Conservation (phyloP, 2,888 invertebrate species). For the Spisula subtruncata region DNA sequence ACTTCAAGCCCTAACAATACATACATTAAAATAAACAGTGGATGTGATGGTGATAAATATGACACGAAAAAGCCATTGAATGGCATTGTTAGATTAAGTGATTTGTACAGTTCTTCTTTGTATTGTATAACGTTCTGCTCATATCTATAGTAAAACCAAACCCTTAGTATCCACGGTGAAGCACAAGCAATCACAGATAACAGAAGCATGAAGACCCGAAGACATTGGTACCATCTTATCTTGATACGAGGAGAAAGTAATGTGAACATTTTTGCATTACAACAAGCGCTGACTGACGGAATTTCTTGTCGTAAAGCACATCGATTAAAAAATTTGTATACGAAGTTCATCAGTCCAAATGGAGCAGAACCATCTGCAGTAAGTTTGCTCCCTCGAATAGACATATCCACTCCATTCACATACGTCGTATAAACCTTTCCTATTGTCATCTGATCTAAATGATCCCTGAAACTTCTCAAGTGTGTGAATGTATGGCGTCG, state of each 20-base stretch:
- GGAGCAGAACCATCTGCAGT: slow-evolving; percentile 53
- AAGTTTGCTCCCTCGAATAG: slow-evolving; percentile 48
- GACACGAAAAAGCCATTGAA: slow-evolving; percentile 52
- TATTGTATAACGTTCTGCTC: slow-evolving; percentile 42
- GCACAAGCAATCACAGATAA: slow-evolving; percentile 24
- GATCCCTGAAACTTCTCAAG: slow-evolving; percentile 30
- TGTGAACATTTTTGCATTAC: slow-evolving; percentile 45
- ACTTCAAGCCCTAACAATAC: slow-evolving; percentile 40
- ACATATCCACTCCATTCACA: slow-evolving; percentile 41
- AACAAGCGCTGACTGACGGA: slow-evolving; percentile 42
- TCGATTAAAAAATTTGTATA: slow-evolving; percentile 53
- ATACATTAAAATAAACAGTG: slow-evolving; percentile 52
- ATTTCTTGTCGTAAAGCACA: slow-evolving; percentile 55
- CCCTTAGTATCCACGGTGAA: slow-evolving; percentile 57
- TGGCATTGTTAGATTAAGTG: slow-evolving; percentile 35
- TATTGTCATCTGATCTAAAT: background rate
- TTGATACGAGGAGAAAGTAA: background rate
- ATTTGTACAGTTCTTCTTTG: slow-evolving; percentile 13
- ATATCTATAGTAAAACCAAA: slow-evolving; percentile 59
- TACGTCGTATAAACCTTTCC: slow-evolving; percentile 39
- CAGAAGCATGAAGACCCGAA: slow-evolving; percentile 32
- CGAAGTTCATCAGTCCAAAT: slow-evolving; percentile 48
- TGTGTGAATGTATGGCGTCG: slow-evolving; percentile 38
- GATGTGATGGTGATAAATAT: slow-evolving; percentile 52
- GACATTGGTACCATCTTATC: slow-evolving; percentile 49